Conservation (phyloP, 2,888 invertebrate species). For the Copidosoma aretas region DNA sequence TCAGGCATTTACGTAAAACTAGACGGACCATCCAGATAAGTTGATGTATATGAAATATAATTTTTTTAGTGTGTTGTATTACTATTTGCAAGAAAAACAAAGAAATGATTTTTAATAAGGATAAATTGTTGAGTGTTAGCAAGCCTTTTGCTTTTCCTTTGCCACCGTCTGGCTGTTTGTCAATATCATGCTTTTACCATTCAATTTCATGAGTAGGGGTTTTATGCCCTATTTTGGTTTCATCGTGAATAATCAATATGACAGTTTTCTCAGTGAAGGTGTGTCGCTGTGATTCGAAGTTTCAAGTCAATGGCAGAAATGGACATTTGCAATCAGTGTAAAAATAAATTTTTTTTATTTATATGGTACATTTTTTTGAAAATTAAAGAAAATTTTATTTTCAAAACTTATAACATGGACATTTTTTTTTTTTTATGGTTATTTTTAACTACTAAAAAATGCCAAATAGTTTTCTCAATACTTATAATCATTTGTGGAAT, state of each 20-base stretch:
- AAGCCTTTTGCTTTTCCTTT: conserved; percentile 33
- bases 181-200: conserved; percentile 1
- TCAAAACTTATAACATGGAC: neutral
- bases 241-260: conserved; percentile 3
- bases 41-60: no score
- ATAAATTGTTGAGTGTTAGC: conserved; percentile 25
- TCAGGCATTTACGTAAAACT: no score
- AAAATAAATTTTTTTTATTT: conserved; percentile 19
- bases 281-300: conserved; percentile 27
- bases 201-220: neutral
- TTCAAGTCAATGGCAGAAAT: conserved; percentile 17
- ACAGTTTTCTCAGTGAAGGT: conserved; percentile 16
- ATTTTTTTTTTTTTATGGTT: neutral
- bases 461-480: neutral
- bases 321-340: conserved; percentile 27
- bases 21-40: no score
- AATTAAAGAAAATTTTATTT: conserved; percentile 14
- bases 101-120: conserved; percentile 37
- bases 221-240: conserved; percentile 5
- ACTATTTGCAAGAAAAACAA: conserved; percentile 41
- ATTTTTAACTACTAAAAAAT: neutral
- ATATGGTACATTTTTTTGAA: conserved; percentile 17
- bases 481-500: neutral
- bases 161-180: neutral
- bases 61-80: conserved; percentile 42